Percentiles rank a stretch among this genome's conserved stretches.
phyloP scores from a whole-genome alignment of 2,888 invertebrate genomes.

The Gastrophysa polygoni region DNA sequence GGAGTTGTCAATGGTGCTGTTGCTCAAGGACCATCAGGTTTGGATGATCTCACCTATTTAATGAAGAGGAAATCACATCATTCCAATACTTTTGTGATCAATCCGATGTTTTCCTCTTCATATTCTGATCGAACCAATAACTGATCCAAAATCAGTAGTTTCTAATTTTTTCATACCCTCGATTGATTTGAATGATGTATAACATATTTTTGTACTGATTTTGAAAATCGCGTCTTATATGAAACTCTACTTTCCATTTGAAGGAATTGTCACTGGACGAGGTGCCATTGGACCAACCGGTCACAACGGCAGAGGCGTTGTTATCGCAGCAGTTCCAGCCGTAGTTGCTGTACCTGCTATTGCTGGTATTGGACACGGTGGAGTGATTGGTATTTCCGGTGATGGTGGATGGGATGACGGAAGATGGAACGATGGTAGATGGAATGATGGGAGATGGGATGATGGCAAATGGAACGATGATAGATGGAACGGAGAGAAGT shows the following conservation, averaged over 20 bases:
- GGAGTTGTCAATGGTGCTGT: conserved; percentile 27
- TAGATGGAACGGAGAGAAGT: background rate
- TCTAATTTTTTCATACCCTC: no score
- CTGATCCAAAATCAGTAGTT: no score
- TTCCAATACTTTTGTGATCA: no score
- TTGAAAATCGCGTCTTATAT: no score
- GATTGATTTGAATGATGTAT: no score
- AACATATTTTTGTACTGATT: no score
- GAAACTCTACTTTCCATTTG: no score
- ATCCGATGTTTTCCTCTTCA: no score
- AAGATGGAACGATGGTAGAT: background rate
- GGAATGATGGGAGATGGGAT: background rate
- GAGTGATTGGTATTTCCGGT: background rate
- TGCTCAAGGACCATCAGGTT: conserved; percentile 22
- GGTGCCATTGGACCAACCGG: conserved; percentile 17
- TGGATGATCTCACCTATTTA: no score
- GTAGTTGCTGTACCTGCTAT: background rate
- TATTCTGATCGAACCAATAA: no score
- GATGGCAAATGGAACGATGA: background rate
- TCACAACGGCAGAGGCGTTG: background rate
- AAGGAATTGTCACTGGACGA: background rate
- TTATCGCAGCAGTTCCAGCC: background rate
- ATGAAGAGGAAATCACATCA: no score
- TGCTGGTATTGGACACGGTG: background rate
- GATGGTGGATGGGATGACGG: background rate